phyloP scores from a whole-genome alignment of 1,140 invertebrate genomes.

The Gryon sp. region DNA sequence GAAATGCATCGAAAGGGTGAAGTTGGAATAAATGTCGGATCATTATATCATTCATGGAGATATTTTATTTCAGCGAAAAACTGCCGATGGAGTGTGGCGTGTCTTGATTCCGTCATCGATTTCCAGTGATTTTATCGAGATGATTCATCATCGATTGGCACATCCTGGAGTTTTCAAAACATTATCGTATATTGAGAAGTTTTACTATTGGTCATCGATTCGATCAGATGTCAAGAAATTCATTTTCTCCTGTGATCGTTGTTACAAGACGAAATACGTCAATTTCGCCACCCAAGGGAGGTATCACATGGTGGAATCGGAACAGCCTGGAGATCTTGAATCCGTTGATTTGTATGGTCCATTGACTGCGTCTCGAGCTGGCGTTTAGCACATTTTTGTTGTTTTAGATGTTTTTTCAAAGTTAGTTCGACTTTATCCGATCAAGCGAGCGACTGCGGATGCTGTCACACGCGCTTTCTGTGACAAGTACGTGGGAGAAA shows the following conservation, averaged over 20 bases:
- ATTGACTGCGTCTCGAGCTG: neutral
- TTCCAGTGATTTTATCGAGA: no score
- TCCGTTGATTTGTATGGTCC: neutral
- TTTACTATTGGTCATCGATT: neutral
- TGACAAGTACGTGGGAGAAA: constrained; percentile 44
- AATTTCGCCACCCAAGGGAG: constrained; percentile 19
- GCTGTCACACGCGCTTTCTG: neutral
- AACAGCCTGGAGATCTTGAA: neutral
- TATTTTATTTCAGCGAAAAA: no score
- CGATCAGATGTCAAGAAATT: neutral
- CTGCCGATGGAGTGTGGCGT: no score
- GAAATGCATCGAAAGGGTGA: no score
- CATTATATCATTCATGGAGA: no score
- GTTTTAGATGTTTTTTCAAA: neutral
- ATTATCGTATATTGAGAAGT: neutral
- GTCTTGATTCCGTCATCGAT: no score
- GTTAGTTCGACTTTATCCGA: neutral
- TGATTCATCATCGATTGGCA: neutral
- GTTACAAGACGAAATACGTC: neutral
- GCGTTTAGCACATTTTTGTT: neutral
- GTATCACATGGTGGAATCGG: neutral
- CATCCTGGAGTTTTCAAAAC: neutral
- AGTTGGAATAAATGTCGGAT: no score
- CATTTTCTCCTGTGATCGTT: neutral
- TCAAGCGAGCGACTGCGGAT: neutral